phyloP scores from a whole-genome alignment of 2,888 invertebrate genomes.

The Amitus sp. region DNA sequence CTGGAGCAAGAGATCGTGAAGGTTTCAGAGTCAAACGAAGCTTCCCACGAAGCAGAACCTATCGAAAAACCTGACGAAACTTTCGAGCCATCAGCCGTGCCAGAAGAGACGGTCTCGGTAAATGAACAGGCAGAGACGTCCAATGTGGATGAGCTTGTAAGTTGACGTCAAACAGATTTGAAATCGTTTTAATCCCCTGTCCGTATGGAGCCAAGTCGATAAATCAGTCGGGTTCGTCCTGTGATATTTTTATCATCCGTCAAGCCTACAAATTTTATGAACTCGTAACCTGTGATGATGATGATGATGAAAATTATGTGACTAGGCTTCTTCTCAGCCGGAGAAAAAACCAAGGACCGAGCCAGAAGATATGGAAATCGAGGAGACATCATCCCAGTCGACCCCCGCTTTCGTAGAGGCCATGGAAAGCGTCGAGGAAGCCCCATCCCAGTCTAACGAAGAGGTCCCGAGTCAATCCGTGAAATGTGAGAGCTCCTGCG shows the following conservation, averaged over 20 bases:
- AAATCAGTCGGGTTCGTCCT: no score
- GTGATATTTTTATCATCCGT: no score
- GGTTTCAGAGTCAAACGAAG: conserved; percentile 36
- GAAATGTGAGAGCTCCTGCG: conserved; percentile 54
- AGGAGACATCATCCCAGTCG: conserved; percentile 11
- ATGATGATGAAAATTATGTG: no score
- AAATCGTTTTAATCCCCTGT: no score
- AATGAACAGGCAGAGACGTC: conserved; percentile 40
- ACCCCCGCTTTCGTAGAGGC: conserved; percentile 35
- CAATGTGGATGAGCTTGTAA: conserved; percentile 21
- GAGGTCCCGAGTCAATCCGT: conserved; percentile 60
- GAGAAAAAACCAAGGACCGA: no score
- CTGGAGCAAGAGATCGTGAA: conserved; percentile 42
- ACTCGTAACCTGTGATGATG: no score
- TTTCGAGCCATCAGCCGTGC: conserved; percentile 5
- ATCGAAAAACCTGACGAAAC: conserved; percentile 1
- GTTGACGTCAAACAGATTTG: conserved; percentile 1
- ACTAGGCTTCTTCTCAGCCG: no score
- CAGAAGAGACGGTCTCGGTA: not conserved
- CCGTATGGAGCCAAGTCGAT: no score
- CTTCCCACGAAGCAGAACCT: conserved; percentile 19
- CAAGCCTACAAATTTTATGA: no score
- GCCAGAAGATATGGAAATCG: not conserved
- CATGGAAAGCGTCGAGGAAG: conserved; percentile 51
- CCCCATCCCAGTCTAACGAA: conserved; percentile 59